Percentiles rank a stretch among this genome's conserved stretches.
Evolutionary conservation across 2,113 vertebrate species (phyloP).

Genomic region (Perca fluviatilis): DNA sequence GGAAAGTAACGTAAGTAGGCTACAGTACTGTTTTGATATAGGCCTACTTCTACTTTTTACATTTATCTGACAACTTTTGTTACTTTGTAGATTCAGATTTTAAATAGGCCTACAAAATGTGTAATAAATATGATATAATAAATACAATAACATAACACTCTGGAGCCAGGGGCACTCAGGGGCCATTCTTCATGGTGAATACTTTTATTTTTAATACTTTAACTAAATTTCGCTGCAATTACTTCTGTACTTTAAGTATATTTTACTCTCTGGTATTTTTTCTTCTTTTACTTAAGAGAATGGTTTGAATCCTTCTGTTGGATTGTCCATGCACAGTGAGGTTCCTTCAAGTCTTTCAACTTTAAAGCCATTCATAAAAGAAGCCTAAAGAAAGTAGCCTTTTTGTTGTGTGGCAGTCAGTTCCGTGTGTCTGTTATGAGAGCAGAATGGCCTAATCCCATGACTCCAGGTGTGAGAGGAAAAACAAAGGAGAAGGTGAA

Average conservation of each 20-base stretch:
- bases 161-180: too few relatives aligned
- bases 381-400: not conserved
- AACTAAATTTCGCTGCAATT: not conserved
- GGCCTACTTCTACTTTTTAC: not conserved
- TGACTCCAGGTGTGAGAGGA: slow-evolving; percentile 28
- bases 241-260: not conserved
- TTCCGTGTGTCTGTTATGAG: not conserved
- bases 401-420: not conserved
- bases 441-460: slow-evolving; percentile 1
- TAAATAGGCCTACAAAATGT: not conserved
- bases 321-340: not conserved
- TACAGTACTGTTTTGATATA: not conserved
- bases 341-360: not conserved
- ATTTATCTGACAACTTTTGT: not conserved
- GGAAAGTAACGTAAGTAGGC: not conserved
- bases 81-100: not conserved
- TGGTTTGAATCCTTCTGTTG: not conserved
- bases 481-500: slow-evolving; percentile 19
- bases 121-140: not conserved
- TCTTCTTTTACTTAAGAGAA: not conserved
- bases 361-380: not conserved
- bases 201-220: not conserved
- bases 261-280: not conserved
- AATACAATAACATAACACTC: not conserved
- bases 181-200: not conserved